Evolutionary conservation across 2,113 vertebrate genomes (phyloP).

Genomic region (Dipodomys merriami): DNA sequence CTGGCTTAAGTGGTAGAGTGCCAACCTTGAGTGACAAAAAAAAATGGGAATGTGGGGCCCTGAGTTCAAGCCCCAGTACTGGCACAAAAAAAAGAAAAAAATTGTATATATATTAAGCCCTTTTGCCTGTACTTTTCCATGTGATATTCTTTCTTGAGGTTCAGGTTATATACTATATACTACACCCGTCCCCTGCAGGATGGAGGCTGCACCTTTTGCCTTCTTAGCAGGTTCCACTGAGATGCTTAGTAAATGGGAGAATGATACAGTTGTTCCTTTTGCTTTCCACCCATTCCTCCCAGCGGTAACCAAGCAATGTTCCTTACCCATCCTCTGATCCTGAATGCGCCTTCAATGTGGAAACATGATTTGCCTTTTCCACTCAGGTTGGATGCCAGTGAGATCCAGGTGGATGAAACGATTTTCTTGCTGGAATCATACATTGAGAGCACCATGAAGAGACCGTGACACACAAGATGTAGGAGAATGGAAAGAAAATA

Average conservation of each 20-base stretch:
- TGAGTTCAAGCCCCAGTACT: background rate
- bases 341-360: background rate
- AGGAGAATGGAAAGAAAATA: background rate
- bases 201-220: background rate
- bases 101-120: background rate
- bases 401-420: constrained; percentile 96
- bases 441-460: constrained; percentile 84
- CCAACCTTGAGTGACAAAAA: background rate
- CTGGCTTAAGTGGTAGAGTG: too few relatives aligned
- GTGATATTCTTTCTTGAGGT: background rate
- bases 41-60: background rate
- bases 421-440: constrained; percentile 94
- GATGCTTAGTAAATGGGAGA: background rate
- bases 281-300: background rate
- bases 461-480: constrained; percentile 64
- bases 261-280: background rate
- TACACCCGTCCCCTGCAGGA: background rate
- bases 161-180: background rate
- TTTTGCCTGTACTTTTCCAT: background rate
- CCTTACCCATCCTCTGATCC: background rate
- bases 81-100: too few relatives aligned
- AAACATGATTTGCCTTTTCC: background rate
- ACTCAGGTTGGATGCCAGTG: constrained; percentile 93
- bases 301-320: background rate
- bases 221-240: background rate